Base-by-base conservation (phyloP, 2,113 vertebrate species). In the Campylomormyrus tamandua region DNA sequence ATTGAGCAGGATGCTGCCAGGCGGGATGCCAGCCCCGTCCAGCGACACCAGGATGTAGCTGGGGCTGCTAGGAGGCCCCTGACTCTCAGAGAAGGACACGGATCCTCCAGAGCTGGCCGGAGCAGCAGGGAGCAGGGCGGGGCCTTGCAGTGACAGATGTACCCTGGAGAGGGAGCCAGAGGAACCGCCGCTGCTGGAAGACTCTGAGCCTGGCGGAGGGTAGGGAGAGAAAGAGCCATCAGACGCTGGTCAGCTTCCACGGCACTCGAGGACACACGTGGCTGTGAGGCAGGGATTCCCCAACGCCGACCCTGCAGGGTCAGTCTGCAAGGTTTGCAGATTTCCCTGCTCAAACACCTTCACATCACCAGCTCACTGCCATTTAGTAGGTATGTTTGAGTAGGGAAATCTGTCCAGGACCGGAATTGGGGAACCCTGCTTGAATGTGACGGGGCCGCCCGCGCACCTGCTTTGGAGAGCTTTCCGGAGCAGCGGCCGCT, bases 1-100 rank as follows among this genome's bases (percentile, higher is more conserved):
- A 93, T 99, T 99, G 89, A 99, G 94, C 49, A 99, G 95, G 92
- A 99, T 98, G 93, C 98, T 99, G 91, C 98, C 98, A 0, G 98
- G 98, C 0, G 97, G 97, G 93, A 99, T 99, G 83, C 97, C 98
- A 49, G 96, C 94, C 83, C 97, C 97, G 95, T 98, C 98, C 90
- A 97, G 94, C 90, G 97, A 96, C 90, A 97, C 95, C 90, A 97
- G 93, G 91, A 98, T 96, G 92, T 97, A 99, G 94, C 96, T 95
- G 91, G 97, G 95, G 95, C 93, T 97, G 88, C 93, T 95, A 87
- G 95, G 91, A 95, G 93, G 92, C 94, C 94, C 0, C 50, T 0
- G 90, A 91, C 85, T 97, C 94, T 96, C 96, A 6, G 95, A 89
- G 89, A 95, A 96, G 91, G 95, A 91, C 66, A 95, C 35, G 0